These are phyloP conservation scores for Meloidogyne exigua DNA, from an alignment of 1,140 invertebrate genomes.

Conservation along the genomic window DNA sequence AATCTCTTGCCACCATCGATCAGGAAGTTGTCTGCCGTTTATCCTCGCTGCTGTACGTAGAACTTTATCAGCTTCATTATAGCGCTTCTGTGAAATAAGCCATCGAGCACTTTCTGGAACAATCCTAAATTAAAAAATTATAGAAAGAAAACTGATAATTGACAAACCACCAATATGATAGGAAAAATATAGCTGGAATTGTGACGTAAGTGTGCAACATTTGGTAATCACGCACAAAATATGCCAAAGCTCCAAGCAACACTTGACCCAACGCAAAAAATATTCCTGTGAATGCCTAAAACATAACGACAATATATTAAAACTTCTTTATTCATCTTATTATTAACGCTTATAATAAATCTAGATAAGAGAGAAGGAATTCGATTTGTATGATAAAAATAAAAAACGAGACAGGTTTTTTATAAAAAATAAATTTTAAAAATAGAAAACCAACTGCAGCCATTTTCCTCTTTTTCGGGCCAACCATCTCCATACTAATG, in stretches of 20 bases:
- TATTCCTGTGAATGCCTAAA: conserved; percentile 62
- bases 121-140: conserved; percentile 50
- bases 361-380: too few relatives aligned
- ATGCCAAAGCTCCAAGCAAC: conserved; percentile 64
- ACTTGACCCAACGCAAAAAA: conserved; percentile 65
- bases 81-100: conserved; percentile 63
- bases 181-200: conserved; percentile 53
- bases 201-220: conserved; percentile 65
- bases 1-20: conserved; percentile 58
- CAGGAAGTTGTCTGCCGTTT: conserved; percentile 56
- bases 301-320: too few relatives aligned
- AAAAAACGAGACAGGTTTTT: too few relatives aligned
- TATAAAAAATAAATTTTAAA: too few relatives aligned
- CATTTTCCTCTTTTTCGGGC: conserved; percentile 64
- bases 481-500: conserved; percentile 65
- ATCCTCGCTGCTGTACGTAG: conserved; percentile 56
- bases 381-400: too few relatives aligned
- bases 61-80: conserved; percentile 58
- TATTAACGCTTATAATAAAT: too few relatives aligned
- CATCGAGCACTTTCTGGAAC: conserved; percentile 65
- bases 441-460: conserved; percentile 53
- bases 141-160: conserved; percentile 27
- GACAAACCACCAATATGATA: conserved; percentile 62
- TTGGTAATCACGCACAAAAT: conserved; percentile 64
- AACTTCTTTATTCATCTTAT: too few relatives aligned